Conservation (phyloP, 2,113 vertebrate species). For the Greenwoodochromis staneri region DNA sequence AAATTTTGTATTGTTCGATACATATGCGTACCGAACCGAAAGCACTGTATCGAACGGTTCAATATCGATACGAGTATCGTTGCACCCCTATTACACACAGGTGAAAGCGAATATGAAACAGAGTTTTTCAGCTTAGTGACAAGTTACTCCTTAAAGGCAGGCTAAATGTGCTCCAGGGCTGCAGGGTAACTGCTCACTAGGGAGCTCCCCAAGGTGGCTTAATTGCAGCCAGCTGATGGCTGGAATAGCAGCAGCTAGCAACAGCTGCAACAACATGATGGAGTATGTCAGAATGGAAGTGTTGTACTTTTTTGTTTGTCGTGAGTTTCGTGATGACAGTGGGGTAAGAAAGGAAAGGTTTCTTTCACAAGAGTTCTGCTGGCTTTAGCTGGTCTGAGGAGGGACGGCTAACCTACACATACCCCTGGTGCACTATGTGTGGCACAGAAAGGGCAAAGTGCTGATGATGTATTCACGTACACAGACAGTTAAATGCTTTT, state of each 20-base stretch:
- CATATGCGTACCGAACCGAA: too few species aligned
- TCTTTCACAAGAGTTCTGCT: not conserved
- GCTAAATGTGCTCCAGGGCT: too few species aligned
- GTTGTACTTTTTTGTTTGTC: not conserved
- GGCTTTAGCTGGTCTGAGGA: not conserved
- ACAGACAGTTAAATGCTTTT: not conserved
- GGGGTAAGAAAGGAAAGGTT: not conserved
- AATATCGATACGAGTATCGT: too few species aligned
- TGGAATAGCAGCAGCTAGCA: not conserved
- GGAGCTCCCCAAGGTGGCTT: not conserved
- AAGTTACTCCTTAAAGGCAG: too few species aligned
- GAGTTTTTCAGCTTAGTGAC: too few species aligned
- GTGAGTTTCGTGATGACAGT: not conserved
- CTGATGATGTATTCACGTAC: not conserved
- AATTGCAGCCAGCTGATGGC: not conserved
- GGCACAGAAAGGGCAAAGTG: not conserved
- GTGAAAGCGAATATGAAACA: too few species aligned
- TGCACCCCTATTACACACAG: too few species aligned
- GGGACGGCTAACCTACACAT: accelerated
- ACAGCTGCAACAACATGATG: not conserved
- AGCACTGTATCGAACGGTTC: too few species aligned
- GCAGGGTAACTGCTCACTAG: too few species aligned
- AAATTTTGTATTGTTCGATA: too few species aligned
- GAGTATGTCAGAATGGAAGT: not conserved
- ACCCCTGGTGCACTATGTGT: accelerated